A percentile compares a stretch with the other conserved stretches of the same genome.
Conservation (phyloP, 2,113 vertebrate genomes). For the Malurus cyaneus region DNA sequence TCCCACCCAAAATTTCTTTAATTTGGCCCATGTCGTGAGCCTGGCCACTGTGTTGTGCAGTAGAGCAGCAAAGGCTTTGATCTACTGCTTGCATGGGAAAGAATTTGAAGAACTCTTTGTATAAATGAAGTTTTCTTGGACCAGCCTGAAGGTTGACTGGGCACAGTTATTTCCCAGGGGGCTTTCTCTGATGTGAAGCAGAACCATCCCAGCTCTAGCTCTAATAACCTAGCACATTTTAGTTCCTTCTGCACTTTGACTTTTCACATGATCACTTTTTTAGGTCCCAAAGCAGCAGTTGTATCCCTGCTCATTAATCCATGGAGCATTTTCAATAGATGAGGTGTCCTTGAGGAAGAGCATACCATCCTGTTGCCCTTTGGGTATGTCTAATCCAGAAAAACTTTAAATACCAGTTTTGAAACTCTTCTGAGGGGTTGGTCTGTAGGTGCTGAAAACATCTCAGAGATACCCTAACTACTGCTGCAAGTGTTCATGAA, state of each 20-base stretch:
- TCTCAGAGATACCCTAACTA: neutral
- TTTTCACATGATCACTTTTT: conserved; percentile 34
- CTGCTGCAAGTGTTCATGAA: neutral
- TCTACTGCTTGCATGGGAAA: conserved; percentile 51
- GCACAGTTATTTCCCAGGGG: conserved; percentile 20
- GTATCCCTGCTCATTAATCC: neutral
- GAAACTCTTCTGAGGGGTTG: neutral
- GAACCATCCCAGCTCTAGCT: conserved; percentile 6
- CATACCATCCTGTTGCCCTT: neutral
- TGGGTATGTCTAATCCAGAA: neutral
- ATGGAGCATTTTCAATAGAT: neutral
- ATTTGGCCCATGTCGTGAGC: neutral
- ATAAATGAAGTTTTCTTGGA: conserved; percentile 54
- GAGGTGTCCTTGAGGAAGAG: neutral
- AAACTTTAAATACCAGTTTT: neutral
- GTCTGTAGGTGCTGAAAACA: neutral
- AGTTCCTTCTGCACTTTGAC: neutral
- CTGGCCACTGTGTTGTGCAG: neutral
- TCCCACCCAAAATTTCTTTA: neutral
- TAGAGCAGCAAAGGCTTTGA: conserved; percentile 35
- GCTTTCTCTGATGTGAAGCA: conserved; percentile 57
- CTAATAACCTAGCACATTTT: conserved; percentile 14
- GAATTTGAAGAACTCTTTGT: conserved; percentile 38
- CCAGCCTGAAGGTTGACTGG: conserved; percentile 33
- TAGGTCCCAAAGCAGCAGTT: neutral